Evolutionary conservation across 2,888 invertebrate species (phyloP), one percentile per base, ranked within the genome.

Genomic region (Apamea monoglypha): DNA sequence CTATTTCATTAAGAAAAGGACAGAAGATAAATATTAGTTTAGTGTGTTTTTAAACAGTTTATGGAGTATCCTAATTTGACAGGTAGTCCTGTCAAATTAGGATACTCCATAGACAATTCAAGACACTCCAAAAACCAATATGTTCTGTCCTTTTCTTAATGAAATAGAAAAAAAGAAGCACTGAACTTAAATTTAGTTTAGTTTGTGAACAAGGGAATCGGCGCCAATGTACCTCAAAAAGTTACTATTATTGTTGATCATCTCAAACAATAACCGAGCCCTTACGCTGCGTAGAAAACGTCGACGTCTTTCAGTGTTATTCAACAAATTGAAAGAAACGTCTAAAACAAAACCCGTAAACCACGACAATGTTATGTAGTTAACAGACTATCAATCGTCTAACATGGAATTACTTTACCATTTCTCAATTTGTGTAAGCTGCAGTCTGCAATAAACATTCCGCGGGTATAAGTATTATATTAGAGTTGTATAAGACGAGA

Each of bases 401-500:
- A 71, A 59, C 18, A 59, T 71, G n/a, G 36, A 71, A 71, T 36
- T 71, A 71, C 71, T n/a, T 59, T 71, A 25, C 53, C 67, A 59
- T 87, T 87, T 74, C 74, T 75, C 86, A 86, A 87, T 82, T 78
- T 78, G 70, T 21, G 61, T 76, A 72, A 76, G 64, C 59, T 78
- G 83, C 73, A 78, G 77, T 80, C 47, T 74, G 88, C 70, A 80
- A 78, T 85, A 88, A 85, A 76, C 83, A 88, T 85, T 85, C 86
- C 73, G 68, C 61, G 32, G 74, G 67, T 61, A 50, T 72, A 59
- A 44, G 16, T 81, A 36, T 59, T 44, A 61, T 82, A 86, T 86
- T 85, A 76, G 36, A 61, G 67, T 86, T 86, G 74, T 81, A 85
- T 80, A 87, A 86, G 78, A 64, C 18, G 50, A 71, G 47, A 14